phyloP scores from a whole-genome alignment of 2,113 vertebrate genomes.

The Eleginops maclovinus region DNA sequence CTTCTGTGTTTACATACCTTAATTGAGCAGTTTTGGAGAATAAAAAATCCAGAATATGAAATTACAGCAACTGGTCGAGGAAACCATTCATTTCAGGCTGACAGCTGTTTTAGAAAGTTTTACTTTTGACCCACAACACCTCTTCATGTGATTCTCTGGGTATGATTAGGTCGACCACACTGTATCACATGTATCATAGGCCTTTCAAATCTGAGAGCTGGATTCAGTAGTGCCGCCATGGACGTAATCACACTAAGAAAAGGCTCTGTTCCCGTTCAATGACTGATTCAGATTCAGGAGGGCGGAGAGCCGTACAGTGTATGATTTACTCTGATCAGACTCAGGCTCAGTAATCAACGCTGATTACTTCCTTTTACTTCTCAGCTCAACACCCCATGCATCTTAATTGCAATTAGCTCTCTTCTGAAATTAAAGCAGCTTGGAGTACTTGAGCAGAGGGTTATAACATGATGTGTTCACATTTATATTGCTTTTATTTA shows the following conservation, averaged over 20 bases:
- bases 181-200: conserved; percentile 50
- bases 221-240: conserved; percentile 33
- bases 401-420: conserved; percentile 80
- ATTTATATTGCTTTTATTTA: too few species aligned
- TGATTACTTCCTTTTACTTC: conserved; percentile 76
- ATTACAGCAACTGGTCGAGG: not conserved
- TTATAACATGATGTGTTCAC: not conserved
- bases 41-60: conserved; percentile 53
- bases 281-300: conserved; percentile 31
- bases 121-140: conserved; percentile 34
- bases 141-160: conserved; percentile 28
- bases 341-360: conserved; percentile 72
- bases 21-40: conserved; percentile 47
- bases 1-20: conserved; percentile 10
- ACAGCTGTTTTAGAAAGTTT: conserved; percentile 22
- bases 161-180: conserved; percentile 46
- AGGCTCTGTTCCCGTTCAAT: conserved; percentile 43
- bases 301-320: conserved; percentile 53
- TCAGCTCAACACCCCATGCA: conserved; percentile 59
- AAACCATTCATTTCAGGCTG: conserved; percentile 26
- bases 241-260: conserved; percentile 63
- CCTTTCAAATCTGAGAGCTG: conserved; percentile 61
- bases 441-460: conserved; percentile 31
- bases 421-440: conserved; percentile 64
- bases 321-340: conserved; percentile 70